Conservation (phyloP, 2,888 invertebrate species). For the Dicyrtoma fusca region DNA sequence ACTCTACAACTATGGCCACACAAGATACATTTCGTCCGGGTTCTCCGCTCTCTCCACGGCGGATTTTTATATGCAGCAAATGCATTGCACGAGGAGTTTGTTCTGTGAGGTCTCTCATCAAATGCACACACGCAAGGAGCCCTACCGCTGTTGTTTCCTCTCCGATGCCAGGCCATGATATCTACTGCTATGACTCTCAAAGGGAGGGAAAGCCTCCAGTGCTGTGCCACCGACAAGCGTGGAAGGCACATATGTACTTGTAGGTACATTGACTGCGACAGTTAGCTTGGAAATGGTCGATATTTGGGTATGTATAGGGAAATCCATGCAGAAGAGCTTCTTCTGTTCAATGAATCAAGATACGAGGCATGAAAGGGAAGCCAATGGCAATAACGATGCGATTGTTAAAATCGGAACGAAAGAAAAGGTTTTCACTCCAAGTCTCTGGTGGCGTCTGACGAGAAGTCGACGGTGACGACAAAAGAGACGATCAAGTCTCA, state of each 20-base stretch:
- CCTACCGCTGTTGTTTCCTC: not conserved
- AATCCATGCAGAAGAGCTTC: too few relatives aligned
- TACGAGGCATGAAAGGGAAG: conserved; percentile 17
- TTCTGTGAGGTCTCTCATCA: not conserved
- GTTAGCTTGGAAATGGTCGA: too few relatives aligned
- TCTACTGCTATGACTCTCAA: not conserved
- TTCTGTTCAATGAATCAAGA: not conserved
- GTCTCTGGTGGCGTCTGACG: not conserved
- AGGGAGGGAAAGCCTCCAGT: not conserved
- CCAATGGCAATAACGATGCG: conserved; percentile 16
- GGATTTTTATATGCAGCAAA: conserved; percentile 1
- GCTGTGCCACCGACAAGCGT: too few relatives aligned
- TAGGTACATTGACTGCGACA: not conserved
- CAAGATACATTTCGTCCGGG: too few relatives aligned
- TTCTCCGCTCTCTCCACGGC: not conserved
- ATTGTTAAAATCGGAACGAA: conserved; percentile 1
- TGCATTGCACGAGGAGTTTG: not conserved
- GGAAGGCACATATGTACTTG: not conserved
- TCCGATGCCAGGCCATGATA: not conserved
- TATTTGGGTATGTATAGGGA: too few relatives aligned
- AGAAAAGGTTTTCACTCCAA: conserved; percentile 10
- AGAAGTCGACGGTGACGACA: conserved; percentile 4
- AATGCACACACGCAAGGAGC: not conserved
- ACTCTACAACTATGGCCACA: not conserved
- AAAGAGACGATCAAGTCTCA: conserved; percentile 19